Percentiles rank a stretch among this genome's conserved stretches.
Evolutionary conservation across 2,797 vertebrate genomes (phyloP).

Genomic region (Sparus aurata): DNA sequence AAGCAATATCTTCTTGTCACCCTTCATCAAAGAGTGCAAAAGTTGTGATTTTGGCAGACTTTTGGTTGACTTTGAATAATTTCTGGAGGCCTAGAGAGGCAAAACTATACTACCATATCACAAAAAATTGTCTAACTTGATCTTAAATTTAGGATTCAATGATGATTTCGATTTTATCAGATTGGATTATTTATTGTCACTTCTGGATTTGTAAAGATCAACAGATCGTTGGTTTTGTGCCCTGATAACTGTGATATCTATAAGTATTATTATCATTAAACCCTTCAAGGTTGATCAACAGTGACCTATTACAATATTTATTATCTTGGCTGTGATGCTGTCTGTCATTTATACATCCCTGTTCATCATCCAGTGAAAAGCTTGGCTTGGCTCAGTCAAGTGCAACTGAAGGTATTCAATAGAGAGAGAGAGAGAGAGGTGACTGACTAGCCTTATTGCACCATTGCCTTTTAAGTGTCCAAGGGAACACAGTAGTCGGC

Average conservation of each 20-base stretch:
- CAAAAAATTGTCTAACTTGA: background rate
- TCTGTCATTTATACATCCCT: constrained; percentile 19
- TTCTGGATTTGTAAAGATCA: no score
- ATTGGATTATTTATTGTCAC: no score
- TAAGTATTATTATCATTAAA: background rate
- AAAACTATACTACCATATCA: background rate
- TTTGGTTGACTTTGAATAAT: background rate
- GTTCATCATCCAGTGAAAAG: constrained; percentile 19
- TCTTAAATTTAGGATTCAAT: no score
- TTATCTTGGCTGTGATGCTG: background rate
- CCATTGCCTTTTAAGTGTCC: constrained; percentile 59
- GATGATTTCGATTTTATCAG: no score
- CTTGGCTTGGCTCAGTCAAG: constrained; percentile 23
- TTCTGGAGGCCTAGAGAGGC: background rate
- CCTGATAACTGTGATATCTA: background rate
- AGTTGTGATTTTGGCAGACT: background rate
- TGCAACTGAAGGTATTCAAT: constrained; percentile 32
- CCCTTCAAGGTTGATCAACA: background rate
- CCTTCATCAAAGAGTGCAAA: background rate
- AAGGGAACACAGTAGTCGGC: constrained; percentile 48
- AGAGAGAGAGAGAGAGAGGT: constrained; percentile 5
- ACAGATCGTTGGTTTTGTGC: no score
- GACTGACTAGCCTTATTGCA: constrained; percentile 45
- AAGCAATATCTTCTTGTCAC: background rate
- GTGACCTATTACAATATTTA: constrained; percentile 17